These are phyloP conservation scores for Harpagifer antarcticus DNA, from an alignment of 2,797 vertebrate species.

Conservation along the genomic window DNA sequence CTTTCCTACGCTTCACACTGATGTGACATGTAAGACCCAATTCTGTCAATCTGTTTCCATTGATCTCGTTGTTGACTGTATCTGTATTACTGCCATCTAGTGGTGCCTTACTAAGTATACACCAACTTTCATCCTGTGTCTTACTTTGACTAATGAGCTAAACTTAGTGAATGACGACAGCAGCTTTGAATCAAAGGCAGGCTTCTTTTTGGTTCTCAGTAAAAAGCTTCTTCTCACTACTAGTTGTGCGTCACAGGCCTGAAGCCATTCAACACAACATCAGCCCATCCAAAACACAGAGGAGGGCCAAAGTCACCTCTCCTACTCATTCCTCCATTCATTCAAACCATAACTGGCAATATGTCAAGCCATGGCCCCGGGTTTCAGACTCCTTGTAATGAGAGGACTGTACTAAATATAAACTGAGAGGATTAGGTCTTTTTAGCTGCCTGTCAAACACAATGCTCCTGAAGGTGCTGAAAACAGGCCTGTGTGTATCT, in stretches of 20 bases:
- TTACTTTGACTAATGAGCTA: not conserved
- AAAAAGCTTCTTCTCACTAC: slow-evolving; percentile 27
- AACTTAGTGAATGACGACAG: not conserved
- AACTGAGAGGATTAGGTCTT: slow-evolving; percentile 55
- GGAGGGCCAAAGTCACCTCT: slow-evolving; percentile 44
- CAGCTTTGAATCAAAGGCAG: slow-evolving; percentile 8
- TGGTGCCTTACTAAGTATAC: slow-evolving; percentile 1
- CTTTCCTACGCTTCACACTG: not conserved
- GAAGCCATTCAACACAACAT: slow-evolving; percentile 25
- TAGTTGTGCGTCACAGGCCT: slow-evolving; percentile 35
- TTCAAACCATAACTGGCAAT: slow-evolving; percentile 73
- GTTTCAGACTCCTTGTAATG: slow-evolving; percentile 56
- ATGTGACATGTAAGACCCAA: not conserved
- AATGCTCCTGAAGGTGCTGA: slow-evolving; percentile 77
- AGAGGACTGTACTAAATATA: slow-evolving; percentile 74
- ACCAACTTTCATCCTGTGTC: not conserved
- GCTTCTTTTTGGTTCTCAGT: slow-evolving; percentile 7
- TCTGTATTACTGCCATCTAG: slow-evolving; percentile 33
- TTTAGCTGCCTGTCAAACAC: slow-evolving; percentile 71
- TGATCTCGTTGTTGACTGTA: not conserved
- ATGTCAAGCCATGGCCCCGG: slow-evolving; percentile 55
- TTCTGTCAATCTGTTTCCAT: not conserved
- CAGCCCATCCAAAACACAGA: slow-evolving; percentile 32
- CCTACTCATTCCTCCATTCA: slow-evolving; percentile 54
- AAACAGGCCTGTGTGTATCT: slow-evolving; percentile 77